Conservation (phyloP, 2,113 vertebrate genomes). For the Etheostoma cragini region DNA sequence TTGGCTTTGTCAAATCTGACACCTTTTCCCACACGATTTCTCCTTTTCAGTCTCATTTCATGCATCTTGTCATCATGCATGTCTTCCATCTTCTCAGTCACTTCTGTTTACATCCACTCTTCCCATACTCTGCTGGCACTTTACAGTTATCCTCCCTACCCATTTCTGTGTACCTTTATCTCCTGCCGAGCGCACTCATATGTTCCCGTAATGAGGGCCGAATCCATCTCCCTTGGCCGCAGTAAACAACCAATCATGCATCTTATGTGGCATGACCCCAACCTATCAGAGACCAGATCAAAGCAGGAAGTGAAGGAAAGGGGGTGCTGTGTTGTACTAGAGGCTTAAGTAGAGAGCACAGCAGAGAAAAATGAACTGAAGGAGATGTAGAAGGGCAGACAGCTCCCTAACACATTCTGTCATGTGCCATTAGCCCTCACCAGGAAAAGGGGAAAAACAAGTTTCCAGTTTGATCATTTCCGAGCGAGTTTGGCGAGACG, state of each 20-base stretch:
- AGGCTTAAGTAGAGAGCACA: constrained; percentile 29
- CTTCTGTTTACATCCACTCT: constrained; percentile 9
- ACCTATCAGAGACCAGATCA: constrained; percentile 66
- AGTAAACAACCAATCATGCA: constrained; percentile 67
- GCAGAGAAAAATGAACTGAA: constrained; percentile 37
- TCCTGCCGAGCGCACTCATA: constrained; percentile 37
- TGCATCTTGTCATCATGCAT: constrained; percentile 29
- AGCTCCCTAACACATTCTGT: constrained; percentile 54
- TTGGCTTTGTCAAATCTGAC: constrained; percentile 7
- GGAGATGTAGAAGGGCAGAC: constrained; percentile 46
- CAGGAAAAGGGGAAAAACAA: constrained; percentile 54
- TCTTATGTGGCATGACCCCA: constrained; percentile 49
- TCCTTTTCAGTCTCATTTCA: constrained; percentile 26
- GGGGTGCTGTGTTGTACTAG: constrained; percentile 25
- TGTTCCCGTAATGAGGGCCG: constrained; percentile 59
- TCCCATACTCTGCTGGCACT: constrained; percentile 37
- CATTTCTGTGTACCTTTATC: constrained; percentile 43
- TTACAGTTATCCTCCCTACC: constrained; percentile 31
- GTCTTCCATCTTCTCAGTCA: background rate
- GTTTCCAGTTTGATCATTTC: constrained; percentile 58
- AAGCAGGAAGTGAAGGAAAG: constrained; percentile 53
- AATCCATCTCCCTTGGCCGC: constrained; percentile 38
- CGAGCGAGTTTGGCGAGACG: constrained; percentile 31
- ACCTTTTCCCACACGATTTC: background rate
- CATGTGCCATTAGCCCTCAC: constrained; percentile 58